phyloP scores from a whole-genome alignment of 2,888 invertebrate species.

The Automeris io region DNA sequence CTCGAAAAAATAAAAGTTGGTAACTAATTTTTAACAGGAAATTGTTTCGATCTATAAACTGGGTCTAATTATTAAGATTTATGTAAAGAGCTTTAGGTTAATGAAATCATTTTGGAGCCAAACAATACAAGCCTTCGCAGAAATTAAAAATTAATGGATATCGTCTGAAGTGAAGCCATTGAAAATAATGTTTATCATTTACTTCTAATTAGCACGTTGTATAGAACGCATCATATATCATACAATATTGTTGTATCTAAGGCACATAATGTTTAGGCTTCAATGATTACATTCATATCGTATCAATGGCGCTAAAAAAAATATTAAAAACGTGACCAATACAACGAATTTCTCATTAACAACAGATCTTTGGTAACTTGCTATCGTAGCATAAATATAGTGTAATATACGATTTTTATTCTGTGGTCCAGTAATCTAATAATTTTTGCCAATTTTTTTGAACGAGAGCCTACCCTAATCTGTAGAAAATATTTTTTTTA shows the following conservation, averaged over 20 bases:
- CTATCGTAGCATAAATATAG: too few species aligned
- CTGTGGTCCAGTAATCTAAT: too few species aligned
- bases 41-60: constrained; percentile 1
- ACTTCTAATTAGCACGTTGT: constrained; percentile 77
- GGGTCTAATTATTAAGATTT: constrained; percentile 5
- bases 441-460: too few species aligned
- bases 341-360: too few species aligned
- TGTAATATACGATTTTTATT: too few species aligned
- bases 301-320: constrained; percentile 68
- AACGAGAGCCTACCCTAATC: too few species aligned
- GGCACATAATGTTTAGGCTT: constrained; percentile 79
- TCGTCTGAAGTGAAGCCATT: constrained; percentile 57
- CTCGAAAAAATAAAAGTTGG: constrained; percentile 3
- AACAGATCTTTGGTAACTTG: too few species aligned
- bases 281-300: constrained; percentile 71
- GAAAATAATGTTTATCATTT: constrained; percentile 67
- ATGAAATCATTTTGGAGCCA: constrained; percentile 4
- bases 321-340: constrained; percentile 39
- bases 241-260: constrained; percentile 79
- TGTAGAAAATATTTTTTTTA: too few species aligned
- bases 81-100: constrained; percentile 6
- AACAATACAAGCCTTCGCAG: constrained; percentile 54
- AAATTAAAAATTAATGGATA: constrained; percentile 55
- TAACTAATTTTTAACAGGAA: constrained; percentile 2
- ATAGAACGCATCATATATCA: constrained; percentile 76